These are phyloP conservation scores for Trachymyrmex septentrionalis DNA, from an alignment of 1,140 invertebrate genomes.

Conservation along the genomic window DNA sequence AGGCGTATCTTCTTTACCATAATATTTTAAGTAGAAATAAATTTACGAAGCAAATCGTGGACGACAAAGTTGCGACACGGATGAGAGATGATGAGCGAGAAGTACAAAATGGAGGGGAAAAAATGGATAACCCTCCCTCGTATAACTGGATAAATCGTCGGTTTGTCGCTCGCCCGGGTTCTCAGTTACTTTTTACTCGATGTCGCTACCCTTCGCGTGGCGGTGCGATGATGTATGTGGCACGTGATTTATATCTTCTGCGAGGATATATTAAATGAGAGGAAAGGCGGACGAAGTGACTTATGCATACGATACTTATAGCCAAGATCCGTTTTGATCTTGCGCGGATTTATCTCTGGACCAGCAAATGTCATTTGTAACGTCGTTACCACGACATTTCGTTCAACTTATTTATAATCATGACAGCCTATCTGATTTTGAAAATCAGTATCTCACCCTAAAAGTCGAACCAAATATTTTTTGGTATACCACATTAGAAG, in stretches of 20 bases:
- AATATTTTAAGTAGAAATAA: conserved; percentile 19
- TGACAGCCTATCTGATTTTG: neutral
- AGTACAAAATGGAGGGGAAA: conserved; percentile 67
- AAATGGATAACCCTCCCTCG: conserved; percentile 68
- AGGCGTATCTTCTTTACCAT: neutral
- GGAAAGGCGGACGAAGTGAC: conserved; percentile 54
- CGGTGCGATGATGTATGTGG: conserved; percentile 74
- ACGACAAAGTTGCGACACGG: conserved; percentile 52
- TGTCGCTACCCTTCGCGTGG: conserved; percentile 55
- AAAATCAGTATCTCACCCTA: neutral
- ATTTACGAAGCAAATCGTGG: neutral
- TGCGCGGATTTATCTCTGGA: neutral
- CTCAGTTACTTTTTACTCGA: conserved; percentile 77
- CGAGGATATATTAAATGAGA: conserved; percentile 66
- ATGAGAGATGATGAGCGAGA: conserved; percentile 61
- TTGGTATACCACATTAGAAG: too few relatives aligned
- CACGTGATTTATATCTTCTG: conserved; percentile 76
- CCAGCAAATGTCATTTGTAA: conserved; percentile 27
- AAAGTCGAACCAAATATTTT: neutral
- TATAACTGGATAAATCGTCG: conserved; percentile 78
- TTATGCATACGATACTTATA: conserved; percentile 63
- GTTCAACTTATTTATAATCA: conserved; percentile 2
- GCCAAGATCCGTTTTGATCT: conserved; percentile 19
- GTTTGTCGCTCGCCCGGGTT: conserved; percentile 78
- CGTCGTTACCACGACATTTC: neutral